Evolutionary conservation across 2,888 invertebrate genomes (phyloP), one percentile per base, ranked within the genome.

Genomic region (Aethes cnicana): DNA sequence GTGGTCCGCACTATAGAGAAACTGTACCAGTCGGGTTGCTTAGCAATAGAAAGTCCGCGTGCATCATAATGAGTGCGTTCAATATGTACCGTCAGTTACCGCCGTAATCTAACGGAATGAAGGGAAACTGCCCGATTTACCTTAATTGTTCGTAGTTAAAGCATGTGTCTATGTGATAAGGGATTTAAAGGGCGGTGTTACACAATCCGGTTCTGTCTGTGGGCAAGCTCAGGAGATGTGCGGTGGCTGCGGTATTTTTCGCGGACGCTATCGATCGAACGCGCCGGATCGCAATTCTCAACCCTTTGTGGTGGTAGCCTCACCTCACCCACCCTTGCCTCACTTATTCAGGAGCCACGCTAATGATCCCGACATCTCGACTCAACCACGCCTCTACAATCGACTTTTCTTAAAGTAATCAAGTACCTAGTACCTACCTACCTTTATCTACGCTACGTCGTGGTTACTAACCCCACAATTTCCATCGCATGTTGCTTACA

Each of bases 1-100:
- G 74, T 73, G 67, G 69, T 74, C 69, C 70, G 66, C 61, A 70
- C 74, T 71, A 69, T 69, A 72, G 77, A 79, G 77, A 78, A 81
- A 81, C 75, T 74, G 67, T 66, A 59, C 63, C 44, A 66, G 56
- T 67, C 61, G 66, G 61, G 64, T 63, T 65, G 64, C 64, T 70
- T 69, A 64, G 66, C 63, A 69, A 67, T 81, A 81, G 81, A 81
- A 81, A 81, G 80, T 64, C 56, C 54, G 65, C 60, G 59, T 63
- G 63, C 62, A 62, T 58, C 63, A 57, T 61, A 61, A 63, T 61
- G 53, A 59, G 33, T 61, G 53, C 63, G 52, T 62, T 59, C 55
- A 46, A 55, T 56, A 39, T n/a, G n/a, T 33, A 39, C 44, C 33
- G 52, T 46, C 46, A 25, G 32, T 52, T 44, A 39, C 30, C 44